Conservation (phyloP, 2,113 vertebrate genomes). For the Galeopterus variegatus region DNA sequence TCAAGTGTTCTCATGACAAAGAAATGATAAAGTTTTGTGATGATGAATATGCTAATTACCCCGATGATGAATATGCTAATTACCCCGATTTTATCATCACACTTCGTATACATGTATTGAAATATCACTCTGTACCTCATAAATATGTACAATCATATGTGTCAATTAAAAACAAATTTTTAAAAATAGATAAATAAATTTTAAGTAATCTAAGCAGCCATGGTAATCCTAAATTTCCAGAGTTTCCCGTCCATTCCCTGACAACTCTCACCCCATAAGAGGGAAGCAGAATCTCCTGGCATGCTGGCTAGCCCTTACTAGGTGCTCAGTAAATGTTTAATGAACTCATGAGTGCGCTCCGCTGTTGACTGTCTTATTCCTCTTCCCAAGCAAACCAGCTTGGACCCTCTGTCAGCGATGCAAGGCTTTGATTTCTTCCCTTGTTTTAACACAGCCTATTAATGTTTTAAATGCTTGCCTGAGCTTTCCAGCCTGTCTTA, state of each 20-base stretch:
- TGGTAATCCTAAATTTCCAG: not conserved
- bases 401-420: not conserved
- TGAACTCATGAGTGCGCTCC: too few species aligned
- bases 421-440: conserved; percentile 3
- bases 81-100: too few species aligned
- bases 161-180: too few species aligned
- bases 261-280: accelerated
- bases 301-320: not conserved
- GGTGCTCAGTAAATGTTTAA: not conserved
- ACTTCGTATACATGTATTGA: too few species aligned
- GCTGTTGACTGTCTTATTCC: not conserved
- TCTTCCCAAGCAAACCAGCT: not conserved
- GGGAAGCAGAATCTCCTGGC: not conserved
- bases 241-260: not conserved
- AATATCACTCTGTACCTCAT: too few species aligned
- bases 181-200: not conserved
- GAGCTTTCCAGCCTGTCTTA: not conserved
- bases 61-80: too few species aligned
- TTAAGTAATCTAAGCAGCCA: not conserved
- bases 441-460: conserved; percentile 28
- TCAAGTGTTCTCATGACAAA: too few species aligned
- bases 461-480: conserved; percentile 52
- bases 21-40: too few species aligned
- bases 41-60: too few species aligned
- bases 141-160: too few species aligned